Conservation (phyloP, 2,888 invertebrate species). For the Dorcus parallelipipedus region DNA sequence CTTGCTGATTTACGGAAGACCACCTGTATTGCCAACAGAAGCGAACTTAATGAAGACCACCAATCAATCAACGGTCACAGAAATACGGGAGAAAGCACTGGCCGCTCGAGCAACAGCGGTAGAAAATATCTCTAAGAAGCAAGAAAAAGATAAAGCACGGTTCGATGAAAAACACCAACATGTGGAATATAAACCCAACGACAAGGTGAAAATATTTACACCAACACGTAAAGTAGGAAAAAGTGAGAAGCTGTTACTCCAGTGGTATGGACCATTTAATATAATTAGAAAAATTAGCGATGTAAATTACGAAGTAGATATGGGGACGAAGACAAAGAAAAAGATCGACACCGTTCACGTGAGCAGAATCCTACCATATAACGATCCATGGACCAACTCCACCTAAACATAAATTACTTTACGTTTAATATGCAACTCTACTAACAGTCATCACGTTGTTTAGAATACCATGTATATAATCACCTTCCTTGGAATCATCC, state of each 20-base stretch:
- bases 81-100: slow-evolving; percentile 9
- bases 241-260: slow-evolving; percentile 23
- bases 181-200: slow-evolving; percentile 20
- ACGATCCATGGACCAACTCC: slow-evolving; percentile 17
- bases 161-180: slow-evolving; percentile 27
- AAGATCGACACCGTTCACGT: too few relatives aligned
- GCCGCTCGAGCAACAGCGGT: slow-evolving; percentile 14
- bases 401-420: slow-evolving; percentile 4
- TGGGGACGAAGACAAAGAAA: too few relatives aligned
- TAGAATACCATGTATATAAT: too few relatives aligned
- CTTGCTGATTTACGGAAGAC: neutral
- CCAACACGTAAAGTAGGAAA: slow-evolving; percentile 26
- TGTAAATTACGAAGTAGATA: too few relatives aligned
- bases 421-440: too few relatives aligned
- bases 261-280: too few relatives aligned
- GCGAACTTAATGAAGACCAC: slow-evolving; percentile 3
- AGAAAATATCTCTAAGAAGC: slow-evolving; percentile 20
- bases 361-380: too few relatives aligned
- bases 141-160: slow-evolving; percentile 23
- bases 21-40: slow-evolving; percentile 25
- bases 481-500: too few relatives aligned
- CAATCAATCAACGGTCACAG: slow-evolving; percentile 5
- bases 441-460: too few relatives aligned
- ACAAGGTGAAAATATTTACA: slow-evolving; percentile 25
- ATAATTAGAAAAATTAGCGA: too few relatives aligned